Percentiles rank a stretch among this genome's conserved stretches.
Conservation (phyloP, 2,797 vertebrate species). For the Molossus alvarezi region DNA sequence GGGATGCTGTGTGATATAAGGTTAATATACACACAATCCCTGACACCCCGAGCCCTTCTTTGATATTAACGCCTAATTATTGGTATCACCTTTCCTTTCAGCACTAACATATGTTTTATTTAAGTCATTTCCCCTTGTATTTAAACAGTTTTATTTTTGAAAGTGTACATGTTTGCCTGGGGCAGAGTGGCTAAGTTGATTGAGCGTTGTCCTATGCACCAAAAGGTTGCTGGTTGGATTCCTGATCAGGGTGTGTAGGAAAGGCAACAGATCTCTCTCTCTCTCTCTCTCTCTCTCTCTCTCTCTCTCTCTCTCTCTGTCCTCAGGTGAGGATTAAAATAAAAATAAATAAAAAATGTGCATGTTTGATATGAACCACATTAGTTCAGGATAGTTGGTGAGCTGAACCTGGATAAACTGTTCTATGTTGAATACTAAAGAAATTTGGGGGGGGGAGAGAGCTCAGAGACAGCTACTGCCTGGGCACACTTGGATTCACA, state of each 20-base stretch:
- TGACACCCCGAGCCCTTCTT: background rate
- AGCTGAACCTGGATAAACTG: background rate
- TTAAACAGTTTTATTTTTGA: background rate
- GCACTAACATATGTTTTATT: conserved; percentile 27
- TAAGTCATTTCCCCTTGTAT: background rate
- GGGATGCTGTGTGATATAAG: background rate
- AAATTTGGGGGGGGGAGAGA: background rate
- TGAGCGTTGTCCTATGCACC: background rate
- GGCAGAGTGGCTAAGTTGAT: background rate
- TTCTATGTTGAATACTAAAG: conserved; percentile 33
- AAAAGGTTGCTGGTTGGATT: background rate
- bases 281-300: no score
- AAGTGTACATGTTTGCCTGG: background rate
- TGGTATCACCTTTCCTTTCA: background rate
- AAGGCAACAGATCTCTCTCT: no score
- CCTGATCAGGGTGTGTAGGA: no score
- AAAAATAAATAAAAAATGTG: background rate
- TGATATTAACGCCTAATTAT: background rate
- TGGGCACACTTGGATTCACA: background rate
- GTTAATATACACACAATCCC: background rate
- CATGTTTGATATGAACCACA: background rate
- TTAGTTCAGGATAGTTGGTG: background rate
- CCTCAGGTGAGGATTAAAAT: no score
- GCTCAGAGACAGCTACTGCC: background rate
- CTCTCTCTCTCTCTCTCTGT: no score